A percentile compares a stretch with the other conserved stretches of the same genome.
Evolutionary conservation across 2,113 vertebrate genomes (phyloP).

Genomic region (Candoia aspera): DNA sequence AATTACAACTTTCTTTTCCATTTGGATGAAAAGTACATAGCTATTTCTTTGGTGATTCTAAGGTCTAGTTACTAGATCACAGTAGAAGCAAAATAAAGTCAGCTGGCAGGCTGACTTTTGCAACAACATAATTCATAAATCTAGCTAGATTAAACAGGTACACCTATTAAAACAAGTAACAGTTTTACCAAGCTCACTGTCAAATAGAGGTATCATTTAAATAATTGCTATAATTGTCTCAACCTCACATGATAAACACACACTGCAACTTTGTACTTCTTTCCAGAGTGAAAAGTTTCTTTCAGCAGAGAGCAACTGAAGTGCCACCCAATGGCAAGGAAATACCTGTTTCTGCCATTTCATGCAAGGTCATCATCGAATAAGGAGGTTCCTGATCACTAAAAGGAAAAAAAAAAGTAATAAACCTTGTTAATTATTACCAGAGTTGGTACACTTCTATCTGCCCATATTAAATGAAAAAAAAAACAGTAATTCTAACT

Average conservation of each 20-base stretch:
- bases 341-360: slow-evolving; percentile 99
- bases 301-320: slow-evolving; percentile 33
- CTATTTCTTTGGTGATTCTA: neutral
- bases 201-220: neutral
- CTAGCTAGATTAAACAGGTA: neutral
- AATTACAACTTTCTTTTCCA: neutral
- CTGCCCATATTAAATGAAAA: neutral
- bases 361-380: slow-evolving; percentile 99
- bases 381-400: slow-evolving; percentile 99
- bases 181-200: slow-evolving; percentile 2
- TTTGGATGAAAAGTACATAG: neutral
- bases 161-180: neutral
- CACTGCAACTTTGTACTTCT: neutral
- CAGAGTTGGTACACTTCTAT: slow-evolving; percentile 46
- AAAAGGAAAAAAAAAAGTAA: slow-evolving; percentile 66
- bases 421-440: slow-evolving; percentile 62
- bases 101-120: neutral
- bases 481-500: neutral
- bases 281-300: neutral
- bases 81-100: neutral
- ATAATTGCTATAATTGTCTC: neutral
- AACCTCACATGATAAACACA: neutral
- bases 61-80: neutral
- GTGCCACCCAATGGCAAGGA: slow-evolving; percentile 46
- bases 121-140: accelerated